A percentile compares a stretch with the other conserved stretches of the same genome.
phyloP scores from a whole-genome alignment of 2,113 vertebrate genomes.

The Gadus macrocephalus region DNA sequence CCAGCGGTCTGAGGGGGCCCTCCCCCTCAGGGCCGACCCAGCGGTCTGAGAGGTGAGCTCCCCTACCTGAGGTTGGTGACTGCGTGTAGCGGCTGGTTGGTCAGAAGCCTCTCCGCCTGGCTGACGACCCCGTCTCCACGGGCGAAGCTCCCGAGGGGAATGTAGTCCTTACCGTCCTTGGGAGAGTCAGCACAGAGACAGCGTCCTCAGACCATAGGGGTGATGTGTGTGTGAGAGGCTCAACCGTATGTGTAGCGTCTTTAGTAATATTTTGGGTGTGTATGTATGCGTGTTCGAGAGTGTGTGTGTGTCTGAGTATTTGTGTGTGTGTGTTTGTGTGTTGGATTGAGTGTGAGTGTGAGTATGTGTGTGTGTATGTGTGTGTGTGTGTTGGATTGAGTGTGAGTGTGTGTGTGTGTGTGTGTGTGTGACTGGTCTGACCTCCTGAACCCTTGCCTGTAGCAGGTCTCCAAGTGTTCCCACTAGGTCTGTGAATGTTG shows the following conservation, averaged over 20 bases:
- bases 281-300: neutral
- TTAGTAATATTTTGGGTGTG: neutral
- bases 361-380: neutral
- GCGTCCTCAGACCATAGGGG: neutral
- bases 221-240: neutral
- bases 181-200: neutral
- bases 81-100: conserved; percentile 22
- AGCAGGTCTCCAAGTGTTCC: conserved; percentile 85
- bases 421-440: conserved; percentile 41
- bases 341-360: neutral
- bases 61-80: conserved; percentile 61
- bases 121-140: conserved; percentile 10
- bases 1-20: too few species aligned
- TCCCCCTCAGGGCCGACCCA: too few species aligned
- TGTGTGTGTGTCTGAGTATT: neutral
- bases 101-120: conserved; percentile 28
- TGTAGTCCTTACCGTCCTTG: conserved; percentile 61
- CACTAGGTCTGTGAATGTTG: conserved; percentile 83
- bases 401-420: neutral
- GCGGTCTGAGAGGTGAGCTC: too few species aligned
- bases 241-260: neutral
- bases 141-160: conserved; percentile 49
- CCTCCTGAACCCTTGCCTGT: conserved; percentile 84
- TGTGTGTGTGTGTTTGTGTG: neutral
- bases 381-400: neutral